phyloP scores from a whole-genome alignment of 2,113 vertebrate genomes.

The Leptocoma aspasia region DNA sequence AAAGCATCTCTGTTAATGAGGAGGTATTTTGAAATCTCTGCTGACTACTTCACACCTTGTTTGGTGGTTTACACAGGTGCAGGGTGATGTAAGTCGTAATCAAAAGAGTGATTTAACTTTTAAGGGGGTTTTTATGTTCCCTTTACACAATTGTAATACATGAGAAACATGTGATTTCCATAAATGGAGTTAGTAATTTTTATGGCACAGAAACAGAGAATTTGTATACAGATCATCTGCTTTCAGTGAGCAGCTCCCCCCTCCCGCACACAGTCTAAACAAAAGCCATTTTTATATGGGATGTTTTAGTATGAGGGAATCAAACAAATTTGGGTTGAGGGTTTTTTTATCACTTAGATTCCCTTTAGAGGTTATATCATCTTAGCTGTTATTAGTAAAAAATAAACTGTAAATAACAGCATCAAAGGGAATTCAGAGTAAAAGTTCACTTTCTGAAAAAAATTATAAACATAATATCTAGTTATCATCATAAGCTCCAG shows the following conservation, averaged over 20 bases:
- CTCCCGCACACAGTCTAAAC: neutral
- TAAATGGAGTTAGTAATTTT: neutral
- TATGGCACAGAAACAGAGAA: neutral
- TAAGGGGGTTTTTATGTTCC: neutral
- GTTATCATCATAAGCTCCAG: neutral
- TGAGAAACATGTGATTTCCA: neutral
- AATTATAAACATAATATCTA: neutral
- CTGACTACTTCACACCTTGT: neutral
- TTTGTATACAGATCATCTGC: neutral
- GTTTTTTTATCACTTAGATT: neutral
- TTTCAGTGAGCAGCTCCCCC: neutral
- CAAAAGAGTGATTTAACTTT: neutral
- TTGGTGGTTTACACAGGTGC: conserved; percentile 45
- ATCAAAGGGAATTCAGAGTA: neutral
- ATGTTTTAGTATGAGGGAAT: neutral
- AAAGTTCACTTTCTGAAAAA: neutral
- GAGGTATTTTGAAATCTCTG: neutral
- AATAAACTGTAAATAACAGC: neutral
- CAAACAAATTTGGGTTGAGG: neutral
- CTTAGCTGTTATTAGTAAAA: neutral
- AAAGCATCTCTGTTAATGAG: neutral
- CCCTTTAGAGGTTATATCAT: neutral
- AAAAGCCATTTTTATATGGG: neutral
- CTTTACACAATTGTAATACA: neutral
- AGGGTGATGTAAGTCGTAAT: neutral